phyloP scores from a whole-genome alignment of 1,140 invertebrate species.

The Temnothorax longispinosus region DNA sequence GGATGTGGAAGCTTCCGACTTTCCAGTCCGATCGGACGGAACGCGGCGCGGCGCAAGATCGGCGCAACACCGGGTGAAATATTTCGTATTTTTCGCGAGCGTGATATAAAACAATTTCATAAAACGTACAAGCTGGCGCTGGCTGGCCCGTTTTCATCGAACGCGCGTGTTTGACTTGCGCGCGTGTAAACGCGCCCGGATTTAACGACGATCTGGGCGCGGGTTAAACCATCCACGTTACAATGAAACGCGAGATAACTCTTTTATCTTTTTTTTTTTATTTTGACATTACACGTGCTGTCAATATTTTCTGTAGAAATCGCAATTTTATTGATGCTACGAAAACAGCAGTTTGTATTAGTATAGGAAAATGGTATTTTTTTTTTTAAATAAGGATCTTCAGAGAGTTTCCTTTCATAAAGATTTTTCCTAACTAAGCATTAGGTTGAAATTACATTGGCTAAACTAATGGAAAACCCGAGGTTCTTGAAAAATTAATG shows the following conservation, averaged over 20 bases:
- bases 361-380: not conserved
- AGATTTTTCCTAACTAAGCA: not conserved
- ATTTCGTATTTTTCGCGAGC: conserved; percentile 61
- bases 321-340: not conserved
- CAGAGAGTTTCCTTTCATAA: not conserved
- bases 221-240: conserved; percentile 25
- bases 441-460: not conserved
- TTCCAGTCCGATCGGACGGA: conserved; percentile 3
- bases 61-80: conserved; percentile 41
- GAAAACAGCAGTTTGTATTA: not conserved
- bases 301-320: conserved; percentile 1
- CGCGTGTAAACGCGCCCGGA: conserved; percentile 4
- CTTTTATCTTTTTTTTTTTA: not conserved
- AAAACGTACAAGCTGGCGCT: not conserved
- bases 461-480: conserved; percentile 15
- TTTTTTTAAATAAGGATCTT: not conserved
- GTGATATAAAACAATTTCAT: conserved; percentile 35
- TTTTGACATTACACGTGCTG: not conserved
- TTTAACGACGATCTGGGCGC: conserved; percentile 23
- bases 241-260: not conserved
- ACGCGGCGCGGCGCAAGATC: conserved; percentile 5
- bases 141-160: conserved; percentile 8
- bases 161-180: conserved; percentile 4
- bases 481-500: not conserved
- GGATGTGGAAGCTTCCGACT: not conserved